Base-by-base conservation (phyloP, 2,888 invertebrate species). In the Eutolmus rufibarbis region DNA sequence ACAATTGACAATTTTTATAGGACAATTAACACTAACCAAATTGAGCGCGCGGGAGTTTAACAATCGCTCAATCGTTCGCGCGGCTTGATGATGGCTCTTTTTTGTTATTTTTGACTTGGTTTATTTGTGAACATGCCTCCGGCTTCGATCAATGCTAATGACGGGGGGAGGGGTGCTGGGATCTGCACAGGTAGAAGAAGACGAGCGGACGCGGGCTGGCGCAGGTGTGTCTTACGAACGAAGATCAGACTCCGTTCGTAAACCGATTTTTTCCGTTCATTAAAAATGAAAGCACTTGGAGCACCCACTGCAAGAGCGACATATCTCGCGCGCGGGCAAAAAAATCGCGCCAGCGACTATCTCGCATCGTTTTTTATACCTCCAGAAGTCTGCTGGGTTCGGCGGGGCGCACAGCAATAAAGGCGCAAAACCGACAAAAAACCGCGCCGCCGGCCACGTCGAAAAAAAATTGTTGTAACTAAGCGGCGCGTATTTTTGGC, bases 1-100 rank as follows among this genome's bases (percentile, higher is more conserved):
- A 66, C 56, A 82, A 82, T 82, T 82, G 82, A 82, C 82, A 82
- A 82, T 82, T 82, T 82, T 82, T 82, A 82, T 82, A 82, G 82
- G 56, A 82, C 82, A 82, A 82, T 82, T 82, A 82, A 82, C 82
- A 82, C 82, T 37, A 51, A 23, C 66, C 66, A 66, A 82, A 57
- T 57, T 14, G 66, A 19, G 16, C 79, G 66, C 66, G 66, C 66
- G 66, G 66, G 66, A 66, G 66, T 66, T 66, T 23, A 66, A 66
- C 66, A 66, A 66, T 66, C 66, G 66, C 66, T 66, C 28, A 66
- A 66, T 66, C 66, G 66, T 66, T 66, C 28, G 66, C 28, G 66
- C 28, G 23, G 66, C 66, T n/a, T 56, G 56, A 46, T 46, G 66
- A 66, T 66, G 19, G 66, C 66, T 28, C 28, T 28, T 66, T 66